Evolutionary conservation across 2,888 invertebrate genomes (phyloP).

Genomic region (Aphrophora alni): DNA sequence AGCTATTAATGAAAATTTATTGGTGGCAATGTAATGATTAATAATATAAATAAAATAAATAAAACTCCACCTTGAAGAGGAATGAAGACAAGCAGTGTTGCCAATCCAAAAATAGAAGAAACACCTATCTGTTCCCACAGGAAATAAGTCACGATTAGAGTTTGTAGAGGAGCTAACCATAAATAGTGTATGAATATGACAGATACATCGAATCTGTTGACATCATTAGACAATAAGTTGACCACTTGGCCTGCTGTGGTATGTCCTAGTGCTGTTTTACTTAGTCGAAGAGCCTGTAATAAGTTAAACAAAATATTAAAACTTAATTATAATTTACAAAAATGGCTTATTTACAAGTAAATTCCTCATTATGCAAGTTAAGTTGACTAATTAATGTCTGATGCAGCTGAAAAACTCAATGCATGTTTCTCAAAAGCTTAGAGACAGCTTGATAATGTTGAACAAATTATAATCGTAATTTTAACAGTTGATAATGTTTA

Average conservation of each 20-base stretch:
- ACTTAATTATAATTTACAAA: too few species aligned
- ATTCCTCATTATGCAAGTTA: too few species aligned
- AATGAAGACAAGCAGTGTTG: constrained; percentile 73
- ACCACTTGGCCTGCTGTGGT: constrained; percentile 76
- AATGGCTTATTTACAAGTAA: too few species aligned
- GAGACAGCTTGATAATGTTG: too few species aligned
- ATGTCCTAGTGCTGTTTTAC: constrained; percentile 81
- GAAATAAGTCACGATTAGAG: constrained; percentile 73
- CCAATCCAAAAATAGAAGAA: constrained; percentile 73
- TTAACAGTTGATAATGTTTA: too few species aligned
- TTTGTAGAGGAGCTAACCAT: constrained; percentile 89
- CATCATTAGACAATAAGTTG: constrained; percentile 88
- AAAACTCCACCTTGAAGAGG: constrained; percentile 69
- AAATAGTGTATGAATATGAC: constrained; percentile 88
- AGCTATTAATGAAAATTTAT: too few species aligned
- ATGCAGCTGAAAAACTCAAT: too few species aligned
- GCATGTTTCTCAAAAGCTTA: too few species aligned
- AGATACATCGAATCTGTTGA: constrained; percentile 90
- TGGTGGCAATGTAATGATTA: too few species aligned
- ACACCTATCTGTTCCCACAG: constrained; percentile 70
- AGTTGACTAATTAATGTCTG: too few species aligned
- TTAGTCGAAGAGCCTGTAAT: constrained; percentile 69
- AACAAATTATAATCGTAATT: too few species aligned
- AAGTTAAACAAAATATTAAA: too few species aligned
- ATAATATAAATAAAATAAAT: background rate